These are phyloP conservation scores for Hirtodrosophila cameraria DNA, from an alignment of 2,888 invertebrate species.

Conservation along the genomic window DNA sequence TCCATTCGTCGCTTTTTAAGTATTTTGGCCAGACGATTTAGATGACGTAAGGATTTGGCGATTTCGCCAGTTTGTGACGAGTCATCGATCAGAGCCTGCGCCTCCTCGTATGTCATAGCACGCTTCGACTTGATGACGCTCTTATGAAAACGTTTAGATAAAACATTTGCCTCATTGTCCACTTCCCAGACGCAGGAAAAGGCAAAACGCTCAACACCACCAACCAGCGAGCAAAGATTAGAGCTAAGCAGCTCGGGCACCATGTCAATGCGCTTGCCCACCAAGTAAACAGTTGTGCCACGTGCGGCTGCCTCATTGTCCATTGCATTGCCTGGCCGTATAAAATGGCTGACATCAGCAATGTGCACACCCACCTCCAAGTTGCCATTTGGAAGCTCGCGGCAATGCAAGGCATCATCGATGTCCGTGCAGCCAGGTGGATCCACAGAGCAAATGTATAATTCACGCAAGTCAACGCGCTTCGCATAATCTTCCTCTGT, in stretches of 20 bases:
- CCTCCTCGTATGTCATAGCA: constrained; percentile 99
- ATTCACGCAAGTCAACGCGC: constrained; percentile 92
- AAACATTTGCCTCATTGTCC: constrained; percentile 91
- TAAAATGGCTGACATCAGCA: constrained; percentile 99
- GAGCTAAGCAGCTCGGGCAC: constrained; percentile 95
- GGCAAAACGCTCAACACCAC: constrained; percentile 95
- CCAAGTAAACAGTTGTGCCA: constrained; percentile 98
- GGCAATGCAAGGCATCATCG: constrained; percentile 98
- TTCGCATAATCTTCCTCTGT: constrained; percentile 91
- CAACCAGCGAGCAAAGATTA: constrained; percentile 97
- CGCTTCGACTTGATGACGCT: constrained; percentile 95
- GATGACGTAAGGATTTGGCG: constrained; percentile 90
- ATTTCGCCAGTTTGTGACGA: constrained; percentile 88
- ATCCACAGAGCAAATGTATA: constrained; percentile 97
- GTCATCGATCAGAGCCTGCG: constrained; percentile 97
- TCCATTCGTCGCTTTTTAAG: constrained; percentile 93
- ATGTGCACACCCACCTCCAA: constrained; percentile 98
- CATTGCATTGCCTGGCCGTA: constrained; percentile 95
- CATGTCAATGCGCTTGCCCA: constrained; percentile 96
- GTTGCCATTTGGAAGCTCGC: constrained; percentile 89
- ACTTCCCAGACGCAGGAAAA: constrained; percentile 99
- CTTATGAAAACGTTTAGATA: constrained; percentile 93
- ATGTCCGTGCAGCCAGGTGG: constrained; percentile 99
- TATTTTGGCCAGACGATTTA: constrained; percentile 95
- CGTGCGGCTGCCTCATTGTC: constrained; percentile 97